Evolutionary conservation across 2,797 vertebrate species (phyloP).

Genomic region (Taenioides sp.): DNA sequence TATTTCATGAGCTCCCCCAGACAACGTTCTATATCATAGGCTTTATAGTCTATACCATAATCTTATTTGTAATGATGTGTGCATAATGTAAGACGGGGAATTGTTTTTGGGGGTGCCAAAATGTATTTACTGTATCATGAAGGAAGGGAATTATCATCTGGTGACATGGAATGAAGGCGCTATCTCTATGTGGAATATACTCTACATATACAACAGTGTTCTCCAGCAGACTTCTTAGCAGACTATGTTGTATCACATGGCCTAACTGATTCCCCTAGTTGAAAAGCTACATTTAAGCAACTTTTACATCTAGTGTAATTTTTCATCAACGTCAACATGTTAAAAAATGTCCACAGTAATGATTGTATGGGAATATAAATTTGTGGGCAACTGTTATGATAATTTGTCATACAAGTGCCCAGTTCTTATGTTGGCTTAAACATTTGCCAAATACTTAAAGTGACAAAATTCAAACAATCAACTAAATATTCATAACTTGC

Average conservation of each 20-base stretch:
- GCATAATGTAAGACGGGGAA: constrained; percentile 22
- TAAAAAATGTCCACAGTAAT: background rate
- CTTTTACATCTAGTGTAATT: too few species aligned
- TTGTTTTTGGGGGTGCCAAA: background rate
- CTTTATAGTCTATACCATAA: constrained; percentile 10
- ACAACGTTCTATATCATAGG: constrained; percentile 31
- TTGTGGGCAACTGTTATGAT: background rate
- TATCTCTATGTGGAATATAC: background rate
- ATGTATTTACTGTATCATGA: constrained; percentile 15
- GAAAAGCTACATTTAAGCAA: too few species aligned
- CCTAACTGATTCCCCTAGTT: too few species aligned
- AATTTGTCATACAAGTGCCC: background rate
- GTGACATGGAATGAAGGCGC: background rate
- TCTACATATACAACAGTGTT: background rate
- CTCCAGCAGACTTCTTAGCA: too few species aligned
- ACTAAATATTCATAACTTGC: too few species aligned
- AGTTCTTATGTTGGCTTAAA: too few species aligned
- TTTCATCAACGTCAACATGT: too few species aligned
- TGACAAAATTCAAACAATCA: too few species aligned
- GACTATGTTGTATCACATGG: too few species aligned
- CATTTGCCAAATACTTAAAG: too few species aligned
- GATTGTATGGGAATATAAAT: background rate
- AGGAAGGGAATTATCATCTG: background rate
- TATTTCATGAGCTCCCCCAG: constrained; percentile 55
- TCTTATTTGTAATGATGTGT: constrained; percentile 11